Conservation (phyloP, 35 echinoderm and acorn worm genomes). For the Antedon bifida region DNA sequence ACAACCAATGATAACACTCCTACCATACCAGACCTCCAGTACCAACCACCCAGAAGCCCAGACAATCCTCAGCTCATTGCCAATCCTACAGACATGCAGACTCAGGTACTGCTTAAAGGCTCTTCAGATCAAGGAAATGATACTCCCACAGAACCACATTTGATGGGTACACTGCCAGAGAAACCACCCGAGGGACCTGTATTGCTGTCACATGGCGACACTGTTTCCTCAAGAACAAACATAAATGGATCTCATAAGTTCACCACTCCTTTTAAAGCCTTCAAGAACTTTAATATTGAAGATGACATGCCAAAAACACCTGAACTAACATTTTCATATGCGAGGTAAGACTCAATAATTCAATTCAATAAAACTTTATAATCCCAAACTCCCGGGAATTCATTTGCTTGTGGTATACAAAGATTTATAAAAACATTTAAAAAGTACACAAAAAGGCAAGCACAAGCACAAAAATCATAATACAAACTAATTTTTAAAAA, state of each 20-base stretch:
- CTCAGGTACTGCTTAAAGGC: not conserved
- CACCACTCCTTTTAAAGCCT: not conserved
- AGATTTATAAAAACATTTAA: too few species aligned
- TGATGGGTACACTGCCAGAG: not conserved
- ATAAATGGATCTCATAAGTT: not conserved
- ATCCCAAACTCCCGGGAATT: too few species aligned
- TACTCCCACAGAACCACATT: not conserved
- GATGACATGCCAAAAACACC: conserved; percentile 17
- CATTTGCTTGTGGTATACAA: too few species aligned
- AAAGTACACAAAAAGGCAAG: too few species aligned
- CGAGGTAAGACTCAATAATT: conserved; percentile 2
- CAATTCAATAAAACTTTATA: too few species aligned
- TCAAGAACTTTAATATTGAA: not conserved
- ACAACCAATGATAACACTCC: not conserved
- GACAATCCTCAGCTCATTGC: not conserved
- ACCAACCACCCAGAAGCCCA: not conserved
- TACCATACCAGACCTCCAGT: not conserved
- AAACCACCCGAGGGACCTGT: not conserved
- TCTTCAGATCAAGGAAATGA: not conserved
- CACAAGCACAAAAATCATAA: too few species aligned
- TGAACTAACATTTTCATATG: conserved; percentile 14
- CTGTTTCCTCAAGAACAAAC: too few species aligned
- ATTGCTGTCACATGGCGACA: too few species aligned
- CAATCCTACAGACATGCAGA: not conserved
- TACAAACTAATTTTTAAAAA: too few species aligned